phyloP scores from a whole-genome alignment of 2,797 vertebrate genomes.

The Chrysocyon brachyurus region DNA sequence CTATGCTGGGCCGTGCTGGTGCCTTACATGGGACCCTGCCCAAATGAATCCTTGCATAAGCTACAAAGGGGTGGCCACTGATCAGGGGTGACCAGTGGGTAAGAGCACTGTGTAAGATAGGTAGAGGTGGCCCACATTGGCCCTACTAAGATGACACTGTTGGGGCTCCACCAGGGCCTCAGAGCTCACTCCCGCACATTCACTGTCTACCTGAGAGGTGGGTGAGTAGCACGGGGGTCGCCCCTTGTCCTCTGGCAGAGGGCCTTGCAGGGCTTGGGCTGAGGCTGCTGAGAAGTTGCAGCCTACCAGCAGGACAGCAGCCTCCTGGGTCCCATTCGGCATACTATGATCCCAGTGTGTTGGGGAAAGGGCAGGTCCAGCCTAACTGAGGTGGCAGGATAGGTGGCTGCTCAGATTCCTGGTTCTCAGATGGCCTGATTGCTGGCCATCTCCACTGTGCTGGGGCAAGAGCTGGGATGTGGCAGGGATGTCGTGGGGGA shows the following conservation, averaged over 20 bases:
- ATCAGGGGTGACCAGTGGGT: background rate
- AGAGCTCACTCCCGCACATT: background rate
- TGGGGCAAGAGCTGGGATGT: rapidly evolving
- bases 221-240: background rate
- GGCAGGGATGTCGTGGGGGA: rapidly evolving
- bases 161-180: background rate
- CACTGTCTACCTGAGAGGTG: background rate
- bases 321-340: background rate
- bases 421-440: no score
- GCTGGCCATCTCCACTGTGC: background rate
- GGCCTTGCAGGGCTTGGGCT: background rate
- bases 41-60: background rate
- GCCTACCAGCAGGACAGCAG: background rate
- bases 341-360: background rate
- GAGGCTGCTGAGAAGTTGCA: rapidly evolving
- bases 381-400: background rate
- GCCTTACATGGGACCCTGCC: background rate
- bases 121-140: background rate
- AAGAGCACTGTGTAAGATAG: background rate
- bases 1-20: rapidly evolving
- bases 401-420: background rate
- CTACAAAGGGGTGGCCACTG: rapidly evolving
- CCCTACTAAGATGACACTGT: background rate
- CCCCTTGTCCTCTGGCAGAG: background rate
- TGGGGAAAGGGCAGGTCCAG: background rate